These are phyloP conservation scores for Choreutis nemorana DNA, from an alignment of 2,888 invertebrate species.

Conservation along the genomic window DNA sequence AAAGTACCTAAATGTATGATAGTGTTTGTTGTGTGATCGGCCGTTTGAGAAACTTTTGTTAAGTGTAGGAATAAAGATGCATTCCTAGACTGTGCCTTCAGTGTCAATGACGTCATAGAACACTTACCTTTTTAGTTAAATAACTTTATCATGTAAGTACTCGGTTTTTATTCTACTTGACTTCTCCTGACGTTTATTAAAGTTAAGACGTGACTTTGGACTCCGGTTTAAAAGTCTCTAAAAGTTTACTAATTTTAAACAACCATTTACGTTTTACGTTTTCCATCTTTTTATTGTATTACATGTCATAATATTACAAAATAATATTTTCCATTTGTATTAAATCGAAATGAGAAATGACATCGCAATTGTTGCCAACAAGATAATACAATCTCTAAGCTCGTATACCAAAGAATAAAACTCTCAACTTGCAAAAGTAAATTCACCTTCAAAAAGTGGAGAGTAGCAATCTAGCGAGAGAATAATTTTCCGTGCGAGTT, in stretches of 20 bases:
- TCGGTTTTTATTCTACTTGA: too few species aligned
- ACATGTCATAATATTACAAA: neutral
- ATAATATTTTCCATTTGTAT: slow-evolving; percentile 23
- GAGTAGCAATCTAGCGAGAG: slow-evolving; percentile 50
- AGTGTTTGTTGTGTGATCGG: too few species aligned
- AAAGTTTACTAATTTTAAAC: neutral
- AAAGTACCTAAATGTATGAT: too few species aligned
- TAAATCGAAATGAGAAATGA: slow-evolving; percentile 44
- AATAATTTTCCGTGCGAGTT: slow-evolving; percentile 60
- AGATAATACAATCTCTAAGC: slow-evolving; percentile 53
- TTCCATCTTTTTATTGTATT: slow-evolving; percentile 1
- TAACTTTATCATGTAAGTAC: too few species aligned
- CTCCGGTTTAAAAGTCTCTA: too few species aligned
- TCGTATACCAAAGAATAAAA: slow-evolving; percentile 49
- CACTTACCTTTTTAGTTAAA: too few species aligned
- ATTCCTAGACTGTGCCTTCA: too few species aligned
- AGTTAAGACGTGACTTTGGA: slow-evolving; percentile 5
- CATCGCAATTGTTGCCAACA: slow-evolving; percentile 50
- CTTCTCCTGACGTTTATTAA: slow-evolving; percentile 12
- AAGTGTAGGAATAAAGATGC: too few species aligned
- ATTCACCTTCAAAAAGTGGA: slow-evolving; percentile 51
- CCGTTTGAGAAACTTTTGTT: too few species aligned
- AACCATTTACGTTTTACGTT: neutral
- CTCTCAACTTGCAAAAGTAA: slow-evolving; percentile 30
- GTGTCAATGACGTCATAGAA: too few species aligned